Conservation (phyloP, 2,888 invertebrate species). For the Epiblema foenella region DNA sequence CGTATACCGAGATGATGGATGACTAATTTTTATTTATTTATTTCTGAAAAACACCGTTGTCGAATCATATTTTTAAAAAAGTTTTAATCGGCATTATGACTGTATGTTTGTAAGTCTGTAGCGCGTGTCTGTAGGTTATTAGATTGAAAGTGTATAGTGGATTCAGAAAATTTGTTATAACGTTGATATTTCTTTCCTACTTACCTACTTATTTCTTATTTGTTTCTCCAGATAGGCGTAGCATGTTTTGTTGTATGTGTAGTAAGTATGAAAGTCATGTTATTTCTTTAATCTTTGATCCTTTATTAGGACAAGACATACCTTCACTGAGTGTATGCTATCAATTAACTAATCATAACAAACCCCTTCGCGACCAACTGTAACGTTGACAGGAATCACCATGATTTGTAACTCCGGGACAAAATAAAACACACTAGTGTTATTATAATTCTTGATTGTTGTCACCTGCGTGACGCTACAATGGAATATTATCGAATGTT, state of each 20-base stretch:
- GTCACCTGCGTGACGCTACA: conserved; percentile 69
- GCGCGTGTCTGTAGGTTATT: no score
- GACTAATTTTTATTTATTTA: conserved; percentile 49
- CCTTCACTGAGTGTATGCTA: conserved; percentile 12
- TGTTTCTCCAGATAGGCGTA: no score
- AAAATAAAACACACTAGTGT: conserved; percentile 41
- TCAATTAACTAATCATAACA: conserved; percentile 32
- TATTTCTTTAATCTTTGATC: not conserved
- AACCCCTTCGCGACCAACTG: conserved; percentile 16
- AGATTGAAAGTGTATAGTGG: no score
- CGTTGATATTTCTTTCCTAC: no score
- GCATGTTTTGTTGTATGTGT: not conserved
- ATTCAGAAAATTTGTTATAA: no score
- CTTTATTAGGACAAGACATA: not conserved
- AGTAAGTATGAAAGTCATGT: not conserved
- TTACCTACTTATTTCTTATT: no score
- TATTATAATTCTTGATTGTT: conserved; percentile 52
- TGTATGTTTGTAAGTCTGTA: no score
- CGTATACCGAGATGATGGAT: conserved; percentile 71
- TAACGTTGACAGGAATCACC: conserved; percentile 37
- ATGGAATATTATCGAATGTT: conserved; percentile 70
- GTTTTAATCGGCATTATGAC: not conserved
- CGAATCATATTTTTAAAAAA: conserved; percentile 7
- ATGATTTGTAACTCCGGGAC: conserved; percentile 33
- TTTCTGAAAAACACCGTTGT: conserved; percentile 18